Percentiles rank a stretch among this genome's conserved stretches.
phyloP scores from a whole-genome alignment of 2,888 invertebrate species.

The Drosophila subsilvestris region DNA sequence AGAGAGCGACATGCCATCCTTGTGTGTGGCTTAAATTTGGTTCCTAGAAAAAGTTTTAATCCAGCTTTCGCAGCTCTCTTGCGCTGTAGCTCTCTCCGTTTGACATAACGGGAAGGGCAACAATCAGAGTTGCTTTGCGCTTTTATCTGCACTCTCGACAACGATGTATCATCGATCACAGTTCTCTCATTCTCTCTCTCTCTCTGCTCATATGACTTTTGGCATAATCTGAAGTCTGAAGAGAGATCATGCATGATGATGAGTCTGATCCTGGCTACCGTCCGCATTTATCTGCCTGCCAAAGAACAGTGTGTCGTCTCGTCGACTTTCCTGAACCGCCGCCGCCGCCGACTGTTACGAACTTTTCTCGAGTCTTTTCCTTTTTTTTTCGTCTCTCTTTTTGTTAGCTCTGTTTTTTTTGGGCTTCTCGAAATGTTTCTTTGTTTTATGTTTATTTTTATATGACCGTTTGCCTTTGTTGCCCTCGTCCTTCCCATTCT shows the following conservation, averaged over 20 bases:
- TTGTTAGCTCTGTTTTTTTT: slow-evolving; percentile 17
- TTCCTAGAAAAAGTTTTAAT: slow-evolving; percentile 73
- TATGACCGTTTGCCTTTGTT: slow-evolving; percentile 39
- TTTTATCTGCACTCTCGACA: neutral
- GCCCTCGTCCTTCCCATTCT: slow-evolving; percentile 18
- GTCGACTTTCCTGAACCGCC: neutral
- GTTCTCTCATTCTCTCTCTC: no score
- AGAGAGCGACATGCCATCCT: slow-evolving; percentile 6
- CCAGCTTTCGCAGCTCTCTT: slow-evolving; percentile 58
- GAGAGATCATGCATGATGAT: no score
- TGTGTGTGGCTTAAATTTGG: slow-evolving; percentile 68
- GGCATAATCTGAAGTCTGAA: no score
- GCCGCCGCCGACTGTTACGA: no score
- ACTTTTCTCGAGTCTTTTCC: slow-evolving; percentile 1
- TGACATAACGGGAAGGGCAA: neutral
- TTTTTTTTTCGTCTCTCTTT: slow-evolving; percentile 1
- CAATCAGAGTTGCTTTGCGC: slow-evolving; percentile 22
- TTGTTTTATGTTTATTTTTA: slow-evolving; percentile 73
- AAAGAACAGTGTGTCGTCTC: neutral
- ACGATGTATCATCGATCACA: no score
- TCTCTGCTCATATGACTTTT: no score
- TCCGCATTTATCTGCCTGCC: neutral
- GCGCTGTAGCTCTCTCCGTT: slow-evolving; percentile 1
- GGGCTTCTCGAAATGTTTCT: slow-evolving; percentile 42
- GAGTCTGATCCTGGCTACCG: neutral